Evolutionary conservation across 2,113 vertebrate genomes (phyloP).

Genomic region (Scolopax mira): DNA sequence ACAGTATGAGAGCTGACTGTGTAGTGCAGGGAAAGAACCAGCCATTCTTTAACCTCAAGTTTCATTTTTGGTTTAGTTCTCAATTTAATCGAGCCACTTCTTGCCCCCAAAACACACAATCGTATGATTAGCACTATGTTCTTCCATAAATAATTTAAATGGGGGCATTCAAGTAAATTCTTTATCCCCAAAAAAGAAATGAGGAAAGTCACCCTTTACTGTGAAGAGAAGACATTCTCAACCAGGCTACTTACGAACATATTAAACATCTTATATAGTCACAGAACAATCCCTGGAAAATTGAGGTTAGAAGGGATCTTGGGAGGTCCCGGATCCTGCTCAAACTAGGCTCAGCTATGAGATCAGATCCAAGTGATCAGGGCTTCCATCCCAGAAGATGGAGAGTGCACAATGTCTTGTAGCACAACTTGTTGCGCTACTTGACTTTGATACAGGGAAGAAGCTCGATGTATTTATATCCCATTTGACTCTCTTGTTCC

Average conservation of each 20-base stretch:
- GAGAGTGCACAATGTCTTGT: not conserved
- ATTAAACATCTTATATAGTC: not conserved
- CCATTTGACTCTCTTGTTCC: not conserved
- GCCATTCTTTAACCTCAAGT: not conserved
- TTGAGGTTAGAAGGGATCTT: not conserved
- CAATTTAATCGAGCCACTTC: not conserved
- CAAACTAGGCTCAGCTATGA: not conserved
- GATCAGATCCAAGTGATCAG: not conserved
- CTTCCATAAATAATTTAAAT: not conserved
- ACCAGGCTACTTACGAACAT: not conserved
- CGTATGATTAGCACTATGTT: not conserved
- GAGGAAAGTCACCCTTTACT: not conserved
- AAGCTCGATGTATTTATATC: not conserved
- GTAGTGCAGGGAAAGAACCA: not conserved
- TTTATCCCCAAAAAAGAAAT: not conserved
- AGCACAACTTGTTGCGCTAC: not conserved
- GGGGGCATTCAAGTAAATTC: not conserved
- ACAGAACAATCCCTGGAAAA: not conserved
- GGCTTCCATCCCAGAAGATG: not conserved
- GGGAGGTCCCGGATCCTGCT: not conserved
- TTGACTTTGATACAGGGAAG: not conserved
- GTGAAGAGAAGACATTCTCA: not conserved
- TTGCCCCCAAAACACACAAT: not conserved
- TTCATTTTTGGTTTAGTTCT: not conserved
- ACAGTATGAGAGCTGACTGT: not conserved